Conservation (phyloP, 2,113 vertebrate genomes). For the Urocitellus parryii region DNA sequence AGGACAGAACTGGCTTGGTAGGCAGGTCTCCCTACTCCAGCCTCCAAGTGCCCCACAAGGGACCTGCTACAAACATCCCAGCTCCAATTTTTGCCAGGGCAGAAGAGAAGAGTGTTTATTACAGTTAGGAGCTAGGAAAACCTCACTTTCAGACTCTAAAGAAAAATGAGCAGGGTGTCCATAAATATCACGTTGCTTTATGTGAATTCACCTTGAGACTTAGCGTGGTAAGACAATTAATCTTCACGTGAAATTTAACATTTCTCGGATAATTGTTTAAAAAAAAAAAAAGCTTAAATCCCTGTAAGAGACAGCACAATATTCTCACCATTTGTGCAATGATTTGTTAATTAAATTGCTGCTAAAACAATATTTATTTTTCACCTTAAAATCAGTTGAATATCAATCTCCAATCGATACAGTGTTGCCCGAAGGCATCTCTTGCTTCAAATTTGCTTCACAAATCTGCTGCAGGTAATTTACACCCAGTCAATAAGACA, state of each 20-base stretch:
- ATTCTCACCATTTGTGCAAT: conserved; percentile 77
- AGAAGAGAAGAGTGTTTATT: neutral
- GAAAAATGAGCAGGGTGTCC: neutral
- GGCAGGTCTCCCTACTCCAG: accelerated
- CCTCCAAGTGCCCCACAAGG: neutral
- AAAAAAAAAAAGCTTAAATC: conserved; percentile 41
- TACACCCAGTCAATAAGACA: conserved; percentile 86
- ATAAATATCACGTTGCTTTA: neutral
- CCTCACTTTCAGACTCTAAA: neutral
- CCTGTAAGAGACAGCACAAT: conserved; percentile 64
- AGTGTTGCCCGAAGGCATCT: conserved; percentile 80
- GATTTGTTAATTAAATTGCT: conserved; percentile 84
- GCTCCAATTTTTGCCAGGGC: neutral
- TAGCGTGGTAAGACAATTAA: neutral
- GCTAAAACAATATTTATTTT: conserved; percentile 84
- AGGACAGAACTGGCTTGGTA: neutral
- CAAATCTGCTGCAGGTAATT: conserved; percentile 87
- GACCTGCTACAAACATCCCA: neutral
- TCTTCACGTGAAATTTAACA: neutral
- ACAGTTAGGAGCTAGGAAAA: neutral
- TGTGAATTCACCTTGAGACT: neutral
- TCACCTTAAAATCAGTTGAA: conserved; percentile 84
- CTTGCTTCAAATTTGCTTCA: conserved; percentile 84
- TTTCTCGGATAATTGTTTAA: conserved; percentile 62
- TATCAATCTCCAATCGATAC: conserved; percentile 87